A percentile compares a stretch with the other conserved stretches of the same genome.
Conservation (phyloP, 2,797 vertebrate genomes). For the Mustela erminea region DNA sequence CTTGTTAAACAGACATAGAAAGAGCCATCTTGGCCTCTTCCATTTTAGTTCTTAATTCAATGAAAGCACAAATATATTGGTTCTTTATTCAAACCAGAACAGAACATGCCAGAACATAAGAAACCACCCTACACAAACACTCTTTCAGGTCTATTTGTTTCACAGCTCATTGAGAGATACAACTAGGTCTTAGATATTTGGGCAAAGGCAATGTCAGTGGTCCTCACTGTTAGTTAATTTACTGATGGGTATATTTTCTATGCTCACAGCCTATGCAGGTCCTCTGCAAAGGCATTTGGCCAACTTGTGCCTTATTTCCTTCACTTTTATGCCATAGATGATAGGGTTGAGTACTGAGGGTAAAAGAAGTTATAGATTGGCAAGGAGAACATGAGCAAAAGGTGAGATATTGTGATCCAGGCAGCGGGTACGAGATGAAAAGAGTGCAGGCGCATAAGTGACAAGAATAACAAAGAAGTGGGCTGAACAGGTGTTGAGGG, state of each 20-base stretch:
- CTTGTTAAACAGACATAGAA: not conserved
- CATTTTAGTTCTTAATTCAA: not conserved
- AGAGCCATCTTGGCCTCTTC: not conserved
- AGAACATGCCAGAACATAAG: not conserved
- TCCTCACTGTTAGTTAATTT: not conserved
- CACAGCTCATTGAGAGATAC: not conserved
- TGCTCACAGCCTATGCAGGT: not conserved
- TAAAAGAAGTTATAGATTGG: constrained; percentile 79
- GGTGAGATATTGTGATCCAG: constrained; percentile 62
- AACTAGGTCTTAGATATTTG: not conserved
- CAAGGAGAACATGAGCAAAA: constrained; percentile 60
- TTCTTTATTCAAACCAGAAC: not conserved
- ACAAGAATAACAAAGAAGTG: constrained; percentile 85
- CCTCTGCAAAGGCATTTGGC: constrained; percentile 45
- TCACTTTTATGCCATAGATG: constrained; percentile 78
- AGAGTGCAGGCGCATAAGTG: constrained; percentile 83
- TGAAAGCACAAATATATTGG: not conserved
- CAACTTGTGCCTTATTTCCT: constrained; percentile 66
- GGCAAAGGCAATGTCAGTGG: not conserved
- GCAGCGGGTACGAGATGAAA: constrained; percentile 60
- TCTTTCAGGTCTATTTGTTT: not conserved
- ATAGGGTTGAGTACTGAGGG: constrained; percentile 79
- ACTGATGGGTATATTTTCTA: not conserved
- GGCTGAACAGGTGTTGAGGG: constrained; percentile 90
- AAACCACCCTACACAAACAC: not conserved